These are phyloP conservation scores for Mystacides longicornis DNA, from an alignment of 2,888 invertebrate species.

Conservation along the genomic window DNA sequence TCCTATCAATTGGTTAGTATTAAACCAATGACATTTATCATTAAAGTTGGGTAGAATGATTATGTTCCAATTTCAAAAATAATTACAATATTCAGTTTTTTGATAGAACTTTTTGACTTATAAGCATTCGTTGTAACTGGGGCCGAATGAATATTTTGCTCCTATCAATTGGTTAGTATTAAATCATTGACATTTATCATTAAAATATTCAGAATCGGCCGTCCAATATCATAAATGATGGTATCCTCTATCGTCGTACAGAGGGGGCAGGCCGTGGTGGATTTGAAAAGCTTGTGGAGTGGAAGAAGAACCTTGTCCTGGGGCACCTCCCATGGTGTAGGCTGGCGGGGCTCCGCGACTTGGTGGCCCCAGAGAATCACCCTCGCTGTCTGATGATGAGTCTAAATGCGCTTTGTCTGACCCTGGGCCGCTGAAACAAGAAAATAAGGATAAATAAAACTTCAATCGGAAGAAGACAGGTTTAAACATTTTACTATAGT, in stretches of 20 bases:
- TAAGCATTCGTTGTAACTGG: too few relatives aligned
- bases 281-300: slow-evolving; percentile 13
- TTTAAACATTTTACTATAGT: too few relatives aligned
- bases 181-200: not conserved
- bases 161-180: too few relatives aligned
- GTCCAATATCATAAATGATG: slow-evolving; percentile 26
- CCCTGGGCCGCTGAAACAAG: slow-evolving; percentile 33
- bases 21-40: too few relatives aligned
- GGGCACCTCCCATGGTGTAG: slow-evolving; percentile 6
- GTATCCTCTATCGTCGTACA: slow-evolving; percentile 22
- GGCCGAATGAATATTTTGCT: not conserved
- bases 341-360: slow-evolving; percentile 8
- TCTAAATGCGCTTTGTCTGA: slow-evolving; percentile 41
- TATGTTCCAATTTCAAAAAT: too few relatives aligned
- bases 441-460: not conserved
- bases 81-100: not conserved
- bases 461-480: too few relatives aligned
- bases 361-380: slow-evolving; percentile 32
- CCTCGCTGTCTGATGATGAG: slow-evolving; percentile 42
- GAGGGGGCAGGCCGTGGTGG: slow-evolving; percentile 18
- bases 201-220: slow-evolving; percentile 4
- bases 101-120: not conserved
- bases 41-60: too few relatives aligned
- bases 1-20: too few relatives aligned
- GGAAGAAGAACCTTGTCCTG: slow-evolving; percentile 7